Percentiles rank a stretch among this genome's conserved stretches.
phyloP scores from a whole-genome alignment of 1,140 invertebrate species.

The Sitobion miscanthi region DNA sequence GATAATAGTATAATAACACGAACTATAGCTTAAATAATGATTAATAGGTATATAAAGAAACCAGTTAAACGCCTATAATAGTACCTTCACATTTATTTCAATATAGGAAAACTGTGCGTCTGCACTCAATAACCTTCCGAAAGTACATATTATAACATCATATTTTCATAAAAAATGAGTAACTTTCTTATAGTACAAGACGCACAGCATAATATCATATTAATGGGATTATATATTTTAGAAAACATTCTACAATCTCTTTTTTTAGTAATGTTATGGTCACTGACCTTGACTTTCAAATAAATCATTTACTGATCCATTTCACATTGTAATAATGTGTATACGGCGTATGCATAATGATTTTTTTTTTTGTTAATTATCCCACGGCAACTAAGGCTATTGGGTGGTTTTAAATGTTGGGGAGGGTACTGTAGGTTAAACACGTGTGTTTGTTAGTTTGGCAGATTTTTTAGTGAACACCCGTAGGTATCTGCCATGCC shows the following conservation, averaged over 20 bases:
- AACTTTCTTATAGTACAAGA: not conserved
- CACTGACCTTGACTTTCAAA: not conserved
- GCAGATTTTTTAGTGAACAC: too few relatives aligned
- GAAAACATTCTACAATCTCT: not conserved
- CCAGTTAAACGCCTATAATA: not conserved
- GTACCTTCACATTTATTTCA: not conserved
- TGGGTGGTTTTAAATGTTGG: too few relatives aligned
- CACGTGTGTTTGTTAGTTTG: too few relatives aligned
- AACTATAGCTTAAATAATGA: not conserved
- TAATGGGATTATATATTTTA: not conserved
- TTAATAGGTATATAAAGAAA: not conserved
- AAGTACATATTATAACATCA: not conserved
- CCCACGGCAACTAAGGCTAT: too few relatives aligned
- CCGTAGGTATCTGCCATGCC: too few relatives aligned
- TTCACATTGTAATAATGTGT: not conserved
- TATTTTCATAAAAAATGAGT: not conserved
- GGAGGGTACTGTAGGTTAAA: too few relatives aligned
- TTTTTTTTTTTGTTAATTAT: too few relatives aligned
- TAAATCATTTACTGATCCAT: not conserved
- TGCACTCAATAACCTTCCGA: not conserved
- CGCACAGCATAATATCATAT: not conserved
- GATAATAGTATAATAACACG: not conserved
- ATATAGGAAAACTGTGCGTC: not conserved
- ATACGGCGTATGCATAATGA: too few relatives aligned
- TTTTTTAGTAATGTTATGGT: not conserved